Conservation (phyloP, 2,797 vertebrate genomes). For the Myotis daubentonii region DNA sequence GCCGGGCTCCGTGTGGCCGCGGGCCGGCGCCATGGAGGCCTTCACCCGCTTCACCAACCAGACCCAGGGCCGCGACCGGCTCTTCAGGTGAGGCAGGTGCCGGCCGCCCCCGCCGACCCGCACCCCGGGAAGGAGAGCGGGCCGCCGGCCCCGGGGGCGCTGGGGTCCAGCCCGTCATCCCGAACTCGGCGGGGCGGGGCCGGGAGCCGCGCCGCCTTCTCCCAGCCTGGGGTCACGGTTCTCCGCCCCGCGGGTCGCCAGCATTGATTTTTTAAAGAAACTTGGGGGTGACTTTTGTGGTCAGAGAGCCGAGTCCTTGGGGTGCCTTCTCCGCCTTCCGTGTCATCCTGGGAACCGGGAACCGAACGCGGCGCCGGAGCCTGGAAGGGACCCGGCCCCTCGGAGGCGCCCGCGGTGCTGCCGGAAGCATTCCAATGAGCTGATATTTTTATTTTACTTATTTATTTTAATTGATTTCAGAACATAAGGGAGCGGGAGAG, state of each 20-base stretch:
- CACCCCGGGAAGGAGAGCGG: no score
- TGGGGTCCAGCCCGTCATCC: not conserved
- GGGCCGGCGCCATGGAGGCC: slow-evolving; percentile 87
- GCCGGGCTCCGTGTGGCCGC: accelerated
- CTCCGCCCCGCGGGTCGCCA: not conserved
- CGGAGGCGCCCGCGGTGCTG: not conserved
- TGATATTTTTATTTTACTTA: no score
- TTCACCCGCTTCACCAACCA: slow-evolving; percentile 90
- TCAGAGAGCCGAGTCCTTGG: not conserved
- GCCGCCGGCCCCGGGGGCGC: not conserved
- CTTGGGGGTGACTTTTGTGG: not conserved
- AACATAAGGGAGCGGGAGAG: no score
- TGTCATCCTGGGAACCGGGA: not conserved
- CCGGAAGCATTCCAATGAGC: no score
- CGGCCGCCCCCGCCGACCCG: not conserved
- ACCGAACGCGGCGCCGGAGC: not conserved
- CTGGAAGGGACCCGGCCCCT: not conserved
- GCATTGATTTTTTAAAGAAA: not conserved
- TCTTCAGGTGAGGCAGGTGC: slow-evolving; percentile 90
- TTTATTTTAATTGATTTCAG: no score
- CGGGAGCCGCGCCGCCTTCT: not conserved
- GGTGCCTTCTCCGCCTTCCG: not conserved
- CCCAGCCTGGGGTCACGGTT: not conserved
- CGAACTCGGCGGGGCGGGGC: not conserved
- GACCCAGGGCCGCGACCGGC: slow-evolving; percentile 92